Base-by-base conservation (phyloP, 2,888 invertebrate species). In the Drosophila lutescens region DNA sequence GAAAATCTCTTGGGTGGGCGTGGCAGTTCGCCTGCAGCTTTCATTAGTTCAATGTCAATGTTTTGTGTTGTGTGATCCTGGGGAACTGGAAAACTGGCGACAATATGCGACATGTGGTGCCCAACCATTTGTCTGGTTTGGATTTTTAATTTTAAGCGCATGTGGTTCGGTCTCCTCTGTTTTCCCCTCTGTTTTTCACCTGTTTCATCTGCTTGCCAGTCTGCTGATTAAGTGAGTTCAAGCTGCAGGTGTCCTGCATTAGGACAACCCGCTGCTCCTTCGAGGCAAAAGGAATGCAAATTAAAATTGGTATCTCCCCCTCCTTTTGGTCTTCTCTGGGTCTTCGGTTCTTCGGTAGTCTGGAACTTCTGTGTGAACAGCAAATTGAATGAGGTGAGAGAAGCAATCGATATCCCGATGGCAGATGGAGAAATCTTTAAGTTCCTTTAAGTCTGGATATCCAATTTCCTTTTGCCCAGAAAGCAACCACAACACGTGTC, bases 31-130 rank as follows among this genome's bases (percentile, higher is more conserved):
- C 83, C 83, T 79, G 76, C 72, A 79, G 88, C 72, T 76, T 83
- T 88, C 83, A 83, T 88, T 86, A 88, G 74, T 79, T 86, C 66
- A 73, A 79, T 74, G 79, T 55, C 77, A 77, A 79, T 86, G 88
- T 75, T 85, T 70, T 78, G 76, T 74, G 76, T 74, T 61, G 58
- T 55, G 54, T 65, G 71, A 49, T 44, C 70, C 67, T 44, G 58
- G 34, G 58, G 34, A 15, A 13, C 54, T 17, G 40, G 15, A 13
- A 34, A 34, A 34, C 30, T 40, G 60, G 62, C 20, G 20, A 49
- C 38, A 44, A 51, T 30, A 30, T 8, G 8, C 26, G 30, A 30
- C 26, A 13, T 47, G 26, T 34, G 26, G 12, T 32, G 44, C 26
- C 47, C 40, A 36, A 10, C 30, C 57, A 58, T 41, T 66, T 38